Conservation (phyloP, 2,888 invertebrate genomes). For the Ferrisia virgata region DNA sequence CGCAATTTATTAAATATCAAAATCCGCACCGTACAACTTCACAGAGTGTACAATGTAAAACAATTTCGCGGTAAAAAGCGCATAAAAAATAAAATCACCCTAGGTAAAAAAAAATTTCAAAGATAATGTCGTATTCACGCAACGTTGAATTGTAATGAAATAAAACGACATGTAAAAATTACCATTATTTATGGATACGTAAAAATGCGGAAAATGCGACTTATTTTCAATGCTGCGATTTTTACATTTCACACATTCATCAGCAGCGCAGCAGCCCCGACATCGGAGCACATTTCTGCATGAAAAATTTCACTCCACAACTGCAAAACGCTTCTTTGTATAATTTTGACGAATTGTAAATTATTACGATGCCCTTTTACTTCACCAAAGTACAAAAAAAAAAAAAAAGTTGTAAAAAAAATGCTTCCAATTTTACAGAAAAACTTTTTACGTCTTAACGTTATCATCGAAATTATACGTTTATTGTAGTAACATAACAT, state of each 20-base stretch:
- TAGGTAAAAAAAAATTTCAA: neutral
- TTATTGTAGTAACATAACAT: constrained; percentile 8
- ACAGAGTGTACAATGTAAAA: neutral
- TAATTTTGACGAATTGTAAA: constrained; percentile 2
- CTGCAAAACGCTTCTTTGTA: neutral
- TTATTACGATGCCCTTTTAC: neutral
- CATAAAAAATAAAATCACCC: neutral
- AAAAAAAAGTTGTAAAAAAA: neutral
- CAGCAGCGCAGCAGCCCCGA: neutral
- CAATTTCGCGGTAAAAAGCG: constrained; percentile 1
- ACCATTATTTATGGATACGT: neutral
- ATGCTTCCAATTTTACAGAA: neutral
- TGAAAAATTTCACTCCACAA: neutral
- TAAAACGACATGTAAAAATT: constrained; percentile 11
- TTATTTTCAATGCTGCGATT: neutral
- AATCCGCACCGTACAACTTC: neutral
- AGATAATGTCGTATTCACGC: constrained; percentile 20
- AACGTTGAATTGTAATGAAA: constrained; percentile 11
- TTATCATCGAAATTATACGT: constrained; percentile 20
- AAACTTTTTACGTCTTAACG: constrained; percentile 18
- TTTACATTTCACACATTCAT: neutral
- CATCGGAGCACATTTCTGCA: neutral
- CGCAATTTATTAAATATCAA: constrained; percentile 5
- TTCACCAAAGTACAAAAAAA: neutral
- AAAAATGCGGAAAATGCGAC: neutral